Evolutionary conservation across 2,113 vertebrate genomes (phyloP), one percentile per base, ranked within the genome.

Genomic region (Odocoileus virginianus): DNA sequence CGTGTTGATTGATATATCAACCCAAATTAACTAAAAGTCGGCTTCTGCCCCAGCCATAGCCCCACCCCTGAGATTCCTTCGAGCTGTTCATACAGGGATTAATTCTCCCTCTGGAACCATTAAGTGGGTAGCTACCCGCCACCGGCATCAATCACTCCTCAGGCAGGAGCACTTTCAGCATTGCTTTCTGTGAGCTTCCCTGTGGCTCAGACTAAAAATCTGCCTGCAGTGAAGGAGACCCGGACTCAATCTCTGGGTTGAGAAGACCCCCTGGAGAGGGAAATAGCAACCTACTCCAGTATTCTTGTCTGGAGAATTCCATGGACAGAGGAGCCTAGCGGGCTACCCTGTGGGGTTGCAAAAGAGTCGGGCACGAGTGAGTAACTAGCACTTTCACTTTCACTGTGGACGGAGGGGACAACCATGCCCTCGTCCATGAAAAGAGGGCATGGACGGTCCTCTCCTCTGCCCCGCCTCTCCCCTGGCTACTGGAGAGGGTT

Each of bases 381-480:
- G 67, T 21, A 40, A 71, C 10, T 1, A 40, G 67, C n/a, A 3
- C 5, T 23, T 21, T 0, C 2, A 1, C 10, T 71, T 3, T 5
- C 17, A 21, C n/a, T 12, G 0, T 9, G 11, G 16, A 43, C 2
- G 6, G 50, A n/a, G 12, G 5, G 40, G 17, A 6, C 36, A 67
- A 1, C 19, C 10, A 55, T 0, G 3, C 13, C 36, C 27, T 4
- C 16, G 9, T 43, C 52, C 2, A 27, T 7, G 3, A 27, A 45
- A 10, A 67, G 23, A 5, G n/a, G 19, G n/a, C n/a, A 6, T 3
- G 67, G 19, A 36, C 10, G 11, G n/a, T 12, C 67, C n/a, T 23
- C 12, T 40, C n/a, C n/a, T 55, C 40, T 45, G n/a, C 13, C 13
- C 9, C 19, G 10, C 5, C 15, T 43, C 19, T n/a, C 5, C 25